Conservation (phyloP, 2,888 invertebrate species). For the Diloba caeruleocephala region DNA sequence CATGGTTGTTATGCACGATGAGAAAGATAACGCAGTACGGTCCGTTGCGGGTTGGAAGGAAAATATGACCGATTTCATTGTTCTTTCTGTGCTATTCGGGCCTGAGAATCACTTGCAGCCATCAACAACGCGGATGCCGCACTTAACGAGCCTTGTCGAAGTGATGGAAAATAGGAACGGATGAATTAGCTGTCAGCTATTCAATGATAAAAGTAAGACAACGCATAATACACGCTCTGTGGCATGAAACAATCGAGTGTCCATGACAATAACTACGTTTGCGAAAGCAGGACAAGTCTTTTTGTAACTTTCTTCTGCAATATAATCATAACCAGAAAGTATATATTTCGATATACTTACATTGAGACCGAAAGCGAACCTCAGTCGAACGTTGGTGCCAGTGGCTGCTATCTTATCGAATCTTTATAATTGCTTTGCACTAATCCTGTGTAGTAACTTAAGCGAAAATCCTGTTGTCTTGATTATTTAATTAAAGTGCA, state of each 20-base stretch:
- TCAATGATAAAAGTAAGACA: constrained; percentile 79
- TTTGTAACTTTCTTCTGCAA: constrained; percentile 12
- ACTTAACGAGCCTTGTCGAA: constrained; percentile 88
- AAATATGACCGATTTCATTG: constrained; percentile 89
- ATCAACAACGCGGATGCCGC: constrained; percentile 86
- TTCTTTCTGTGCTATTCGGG: constrained; percentile 80
- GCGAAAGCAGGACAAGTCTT: constrained; percentile 37
- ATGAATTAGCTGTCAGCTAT: constrained; percentile 85
- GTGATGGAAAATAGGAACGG: constrained; percentile 84
- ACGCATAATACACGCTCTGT: constrained; percentile 68
- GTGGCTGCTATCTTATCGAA: background rate
- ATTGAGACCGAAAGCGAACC: background rate
- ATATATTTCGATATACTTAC: background rate
- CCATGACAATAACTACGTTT: constrained; percentile 58
- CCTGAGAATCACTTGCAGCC: constrained; percentile 87
- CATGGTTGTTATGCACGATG: constrained; percentile 84
- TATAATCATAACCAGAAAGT: background rate
- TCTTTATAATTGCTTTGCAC: background rate
- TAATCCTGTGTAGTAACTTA: background rate
- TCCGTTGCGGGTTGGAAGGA: constrained; percentile 84
- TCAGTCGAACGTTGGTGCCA: background rate
- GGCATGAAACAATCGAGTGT: constrained; percentile 77
- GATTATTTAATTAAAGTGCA: constrained; percentile 6
- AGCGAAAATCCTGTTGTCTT: background rate
- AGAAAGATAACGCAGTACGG: constrained; percentile 82